Base-by-base conservation (phyloP, 1,140 invertebrate genomes). In the Aricia agestis region DNA sequence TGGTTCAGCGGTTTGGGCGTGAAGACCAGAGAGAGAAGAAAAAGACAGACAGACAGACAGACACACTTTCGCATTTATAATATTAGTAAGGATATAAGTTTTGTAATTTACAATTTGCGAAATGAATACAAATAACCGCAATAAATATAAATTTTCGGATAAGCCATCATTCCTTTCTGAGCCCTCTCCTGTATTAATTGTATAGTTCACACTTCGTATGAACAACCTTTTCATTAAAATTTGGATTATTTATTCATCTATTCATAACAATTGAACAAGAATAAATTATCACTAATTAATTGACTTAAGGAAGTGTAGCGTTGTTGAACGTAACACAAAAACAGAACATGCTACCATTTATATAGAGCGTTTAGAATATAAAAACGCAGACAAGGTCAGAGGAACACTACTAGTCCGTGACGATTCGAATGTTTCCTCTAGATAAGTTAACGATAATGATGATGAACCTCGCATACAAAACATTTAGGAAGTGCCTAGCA, bases 281-380 rank as follows among this genome's bases (percentile, higher is more conserved):
- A 52, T 52, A 52, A 52, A 52, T 18, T 19, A 59, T 59, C 19
- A 25, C 59, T 63, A 63, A 63, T 63, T 63, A 63, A 63, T 63
- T 63, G 59, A 19, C 18, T 63, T 31, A 63, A 63, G 59, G 59
- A 63, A 63, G 59, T 63, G 59, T 63, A 25, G n/a, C 59, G 59
- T 19, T 19, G 59, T 25, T 63, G 3, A 19, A 18, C 19, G 18
- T 63, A 63, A 63, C 59, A 63, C 19, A 63, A 63, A 63, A 63
- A 63, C 18, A 63, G 7, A 63, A 63, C 17, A 19, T 63, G 59
- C 59, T 19, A 63, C 59, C 58, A 11, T 19, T 63, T 63, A 19
- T 63, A 63, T 63, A 19, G 59, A 63, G 59, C 59, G 59, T 63
- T 63, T 63, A 18, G 19, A 63, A 63, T 19, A 63, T 52, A 52